Conservation (phyloP, 1,140 invertebrate genomes). For the Nasonia vitripennis region DNA sequence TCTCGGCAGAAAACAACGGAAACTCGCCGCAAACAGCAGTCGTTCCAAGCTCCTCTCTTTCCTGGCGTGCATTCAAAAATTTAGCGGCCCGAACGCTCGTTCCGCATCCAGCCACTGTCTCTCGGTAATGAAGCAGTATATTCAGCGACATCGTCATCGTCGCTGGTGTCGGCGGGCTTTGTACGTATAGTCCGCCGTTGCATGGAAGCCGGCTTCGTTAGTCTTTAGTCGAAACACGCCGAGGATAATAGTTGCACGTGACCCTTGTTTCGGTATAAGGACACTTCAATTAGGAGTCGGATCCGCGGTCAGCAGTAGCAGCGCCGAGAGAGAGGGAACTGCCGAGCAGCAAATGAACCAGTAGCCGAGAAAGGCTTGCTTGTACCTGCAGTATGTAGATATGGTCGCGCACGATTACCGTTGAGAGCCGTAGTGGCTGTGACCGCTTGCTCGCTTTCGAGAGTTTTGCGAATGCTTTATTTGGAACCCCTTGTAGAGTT, state of each 20-base stretch:
- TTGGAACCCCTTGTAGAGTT: too few relatives aligned
- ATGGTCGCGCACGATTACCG: constrained; percentile 7
- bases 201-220: constrained; percentile 23
- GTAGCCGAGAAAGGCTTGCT: background rate
- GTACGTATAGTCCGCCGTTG: constrained; percentile 2
- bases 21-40: too few relatives aligned
- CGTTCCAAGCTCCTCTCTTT: too few relatives aligned
- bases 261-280: constrained; percentile 23
- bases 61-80: constrained; percentile 19
- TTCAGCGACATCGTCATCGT: background rate
- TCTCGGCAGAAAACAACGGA: too few relatives aligned
- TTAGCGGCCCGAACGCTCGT: background rate
- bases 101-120: background rate
- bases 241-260: constrained; percentile 34
- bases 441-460: background rate
- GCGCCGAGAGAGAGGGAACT: background rate
- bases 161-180: background rate
- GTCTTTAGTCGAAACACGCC: constrained; percentile 23
- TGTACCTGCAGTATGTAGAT: background rate
- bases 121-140: constrained; percentile 27
- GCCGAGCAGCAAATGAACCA: constrained; percentile 16
- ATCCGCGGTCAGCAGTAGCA: constrained; percentile 15
- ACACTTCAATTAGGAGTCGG: constrained; percentile 45
- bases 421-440: background rate
- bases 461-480: background rate